Evolutionary conservation across 2,797 vertebrate genomes (phyloP).

Genomic region (Pygocentrus nattereri): DNA sequence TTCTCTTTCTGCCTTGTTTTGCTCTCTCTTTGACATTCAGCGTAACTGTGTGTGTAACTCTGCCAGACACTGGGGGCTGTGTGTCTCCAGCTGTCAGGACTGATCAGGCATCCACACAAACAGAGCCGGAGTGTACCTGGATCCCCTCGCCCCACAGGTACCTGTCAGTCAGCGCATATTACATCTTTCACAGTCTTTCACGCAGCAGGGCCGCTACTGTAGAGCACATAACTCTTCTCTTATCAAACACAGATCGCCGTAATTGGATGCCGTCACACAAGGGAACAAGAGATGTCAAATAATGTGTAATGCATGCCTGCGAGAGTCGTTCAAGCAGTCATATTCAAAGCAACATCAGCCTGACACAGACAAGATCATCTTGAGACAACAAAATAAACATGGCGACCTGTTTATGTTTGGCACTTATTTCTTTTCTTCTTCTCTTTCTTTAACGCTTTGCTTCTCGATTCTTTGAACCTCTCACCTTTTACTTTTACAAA

Average conservation of each 20-base stretch:
- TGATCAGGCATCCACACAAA: slow-evolving; percentile 66
- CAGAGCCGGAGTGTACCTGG: slow-evolving; percentile 66
- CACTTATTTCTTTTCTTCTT: neutral
- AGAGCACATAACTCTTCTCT: slow-evolving; percentile 21
- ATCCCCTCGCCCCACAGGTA: slow-evolving; percentile 64
- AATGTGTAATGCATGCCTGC: slow-evolving; percentile 12
- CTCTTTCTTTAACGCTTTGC: neutral
- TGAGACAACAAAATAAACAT: slow-evolving; percentile 6
- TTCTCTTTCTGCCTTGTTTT: neutral
- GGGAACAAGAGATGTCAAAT: neutral
- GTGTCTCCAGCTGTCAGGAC: slow-evolving; percentile 62
- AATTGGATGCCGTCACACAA: neutral
- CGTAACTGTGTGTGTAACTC: neutral
- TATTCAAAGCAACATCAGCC: slow-evolving; percentile 16
- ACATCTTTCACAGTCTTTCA: slow-evolving; percentile 58
- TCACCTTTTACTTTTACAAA: neutral
- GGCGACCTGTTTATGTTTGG: neutral
- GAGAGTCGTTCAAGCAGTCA: neutral
- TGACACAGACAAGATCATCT: neutral
- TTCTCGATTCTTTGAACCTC: neutral
- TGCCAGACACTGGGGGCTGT: slow-evolving; percentile 41
- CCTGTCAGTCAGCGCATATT: slow-evolving; percentile 73
- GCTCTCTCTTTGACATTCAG: neutral
- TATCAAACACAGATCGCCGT: slow-evolving; percentile 40
- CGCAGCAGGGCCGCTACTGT: slow-evolving; percentile 33